Evolutionary conservation across 2,888 invertebrate genomes (phyloP), one percentile per base, ranked within the genome.

Genomic region (Aphidoletes aphidimyza): DNA sequence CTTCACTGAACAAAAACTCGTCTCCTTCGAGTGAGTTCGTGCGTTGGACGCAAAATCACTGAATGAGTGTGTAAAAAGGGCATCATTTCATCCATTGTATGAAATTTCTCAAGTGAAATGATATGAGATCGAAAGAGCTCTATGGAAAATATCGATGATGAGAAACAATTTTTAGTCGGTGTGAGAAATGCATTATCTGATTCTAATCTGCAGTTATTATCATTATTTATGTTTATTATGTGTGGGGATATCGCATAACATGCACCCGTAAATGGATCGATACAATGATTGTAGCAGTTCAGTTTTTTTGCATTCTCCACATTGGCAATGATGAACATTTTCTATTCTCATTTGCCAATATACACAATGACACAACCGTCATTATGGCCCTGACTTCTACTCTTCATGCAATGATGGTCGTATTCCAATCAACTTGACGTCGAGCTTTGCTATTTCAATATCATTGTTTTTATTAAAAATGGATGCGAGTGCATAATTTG

Each of bases 201-300:
- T 83, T 83, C 83, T 83, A 83, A 83, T 83, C 83, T 83, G 17
- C 14, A 83, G 39, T 83, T 83, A 83, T 83, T 45, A 83, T 83
- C 42, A 45, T 83, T 83, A 83, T 83, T 83, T 83, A 83, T 83
- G 39, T 22, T 83, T 83, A 83, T 83, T 39, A 42, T 22, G 83
- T 83, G 83, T 83, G 83, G 39, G 54, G 30, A 37, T 37, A 81
- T 81, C n/a, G 37, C 3, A 37, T 81, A 81, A 81, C n/a, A 81
- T 81, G 22, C 19, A 81, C 8, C n/a, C 81, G 22, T n/a, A 81
- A 2, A n/a, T 8, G 11, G 37, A 81, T 81, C 81, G 22, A 81
- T 81, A 81, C 22, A 69, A 78, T 78, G 78, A 78, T 9, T 36
- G 36, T 78, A 26, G 2, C 54, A 54, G n/a, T 54, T 26, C 1